These are phyloP conservation scores for chimpanzee (Pan troglodytes) DNA, from an alignment of 2,113 vertebrate species.

Conservation along the genomic window DNA sequence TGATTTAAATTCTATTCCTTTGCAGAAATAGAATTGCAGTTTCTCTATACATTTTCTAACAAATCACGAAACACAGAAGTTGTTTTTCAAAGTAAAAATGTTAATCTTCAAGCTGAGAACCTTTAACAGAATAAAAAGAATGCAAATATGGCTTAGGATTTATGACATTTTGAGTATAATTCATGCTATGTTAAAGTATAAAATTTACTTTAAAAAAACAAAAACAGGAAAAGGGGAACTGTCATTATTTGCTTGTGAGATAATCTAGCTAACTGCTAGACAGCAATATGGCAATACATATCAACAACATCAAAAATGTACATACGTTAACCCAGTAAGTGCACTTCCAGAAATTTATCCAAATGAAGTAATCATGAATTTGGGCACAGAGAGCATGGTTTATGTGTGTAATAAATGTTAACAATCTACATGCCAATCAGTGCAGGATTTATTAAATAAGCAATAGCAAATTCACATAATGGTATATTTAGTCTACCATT, in stretches of 20 bases:
- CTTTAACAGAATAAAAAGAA: background rate
- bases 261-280: constrained; percentile 26
- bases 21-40: background rate
- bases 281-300: background rate
- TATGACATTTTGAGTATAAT: background rate
- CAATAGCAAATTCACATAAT: background rate
- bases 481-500: background rate
- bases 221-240: constrained; percentile 1
- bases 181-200: constrained; percentile 27
- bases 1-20: constrained; percentile 16
- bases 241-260: background rate
- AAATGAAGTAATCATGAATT: constrained; percentile 42
- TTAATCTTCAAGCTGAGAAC: background rate
- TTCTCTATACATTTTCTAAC: constrained; percentile 31
- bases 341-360: background rate
- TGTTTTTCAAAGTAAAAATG: constrained; percentile 31
- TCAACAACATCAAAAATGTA: constrained; percentile 25
- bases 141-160: constrained; percentile 1
- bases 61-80: constrained; percentile 41
- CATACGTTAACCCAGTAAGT: background rate
- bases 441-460: background rate
- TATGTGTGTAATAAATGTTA: background rate
- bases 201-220: background rate
- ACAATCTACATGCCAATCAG: background rate
- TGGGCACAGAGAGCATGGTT: background rate